Evolutionary conservation across 2,113 vertebrate genomes (phyloP), one percentile per base, ranked within the genome.

Genomic region (Saimiri boliviensis): DNA sequence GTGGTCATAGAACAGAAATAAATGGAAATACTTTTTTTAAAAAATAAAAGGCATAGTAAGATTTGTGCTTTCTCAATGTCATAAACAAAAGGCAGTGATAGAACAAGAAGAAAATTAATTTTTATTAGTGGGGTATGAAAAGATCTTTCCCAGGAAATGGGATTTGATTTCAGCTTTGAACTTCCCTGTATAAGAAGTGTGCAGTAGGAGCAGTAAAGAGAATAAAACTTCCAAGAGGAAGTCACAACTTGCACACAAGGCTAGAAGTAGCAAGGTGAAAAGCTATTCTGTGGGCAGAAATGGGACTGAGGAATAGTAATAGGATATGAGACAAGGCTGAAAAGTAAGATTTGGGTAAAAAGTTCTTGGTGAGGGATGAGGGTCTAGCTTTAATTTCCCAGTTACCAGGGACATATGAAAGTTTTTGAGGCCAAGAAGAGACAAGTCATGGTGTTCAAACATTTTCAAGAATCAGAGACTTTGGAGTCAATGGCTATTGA

Each of bases 311-410:
- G 21, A 47, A 45, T n/a, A 30, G n/a, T 70, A 58, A 89, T 2
- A 20, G 35, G 37, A 8, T 54, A 6, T 79, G 32, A 88, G 32
- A 47, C 86, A 81, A 56, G 32, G 30, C 5, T 90, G 40, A 10
- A 40, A 88, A 79, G 27, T 76, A 63, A 95, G 68, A 73, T 94
- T 92, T 74, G 21, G 32, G 37, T 82, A 19, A 56, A 4, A 77
- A 63, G 16, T 84, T 90, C 14, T 71, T 71, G 25, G 11, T 74
- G 42, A 92, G 56, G 10, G 21, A 0, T 90, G 12, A 73, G 42
- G 13, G 20, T 79, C 79, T 87, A n/a, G n/a, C 54, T 93, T 91
- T 92, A 58, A 89, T 95, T 47, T 89, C 21, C 20, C 11, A 90
- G 68, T 9, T 3, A 86, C 23, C n/a, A 27, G 60, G 63, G 63